phyloP scores from a whole-genome alignment of 1,140 invertebrate genomes.

The Melipona quadrifasciata region DNA sequence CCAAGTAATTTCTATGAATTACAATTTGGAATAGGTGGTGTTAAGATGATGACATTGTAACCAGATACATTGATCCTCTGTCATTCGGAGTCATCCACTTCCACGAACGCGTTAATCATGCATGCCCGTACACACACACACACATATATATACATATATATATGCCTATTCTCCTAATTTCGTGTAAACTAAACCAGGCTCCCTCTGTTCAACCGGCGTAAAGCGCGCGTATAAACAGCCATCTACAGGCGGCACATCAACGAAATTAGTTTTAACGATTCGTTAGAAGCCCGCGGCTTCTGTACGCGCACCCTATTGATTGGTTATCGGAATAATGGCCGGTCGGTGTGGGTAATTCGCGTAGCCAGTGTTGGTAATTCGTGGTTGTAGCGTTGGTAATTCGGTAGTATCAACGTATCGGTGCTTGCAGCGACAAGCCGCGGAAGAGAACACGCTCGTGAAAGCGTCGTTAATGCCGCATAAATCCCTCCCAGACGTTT shows the following conservation, averaged over 20 bases:
- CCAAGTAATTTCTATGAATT: not conserved
- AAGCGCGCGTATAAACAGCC: slow-evolving; percentile 7
- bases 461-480: slow-evolving; percentile 40
- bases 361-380: slow-evolving; percentile 44
- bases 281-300: slow-evolving; percentile 29
- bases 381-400: slow-evolving; percentile 38
- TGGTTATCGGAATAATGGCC: slow-evolving; percentile 58
- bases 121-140: not conserved
- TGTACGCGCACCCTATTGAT: slow-evolving; percentile 44
- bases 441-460: slow-evolving; percentile 4
- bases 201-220: not conserved
- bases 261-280: slow-evolving; percentile 62
- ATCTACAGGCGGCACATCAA: slow-evolving; percentile 32
- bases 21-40: not conserved
- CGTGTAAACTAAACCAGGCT: not conserved
- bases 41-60: slow-evolving; percentile 2
- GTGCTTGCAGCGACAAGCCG: not conserved
- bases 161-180: slow-evolving; percentile 4
- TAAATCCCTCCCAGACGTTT: slow-evolving; percentile 18
- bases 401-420: slow-evolving; percentile 33
- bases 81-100: not conserved
- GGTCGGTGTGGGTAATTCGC: slow-evolving; percentile 50
- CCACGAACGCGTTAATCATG: not conserved
- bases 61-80: slow-evolving; percentile 1
- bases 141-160: not conserved